These are phyloP conservation scores for Phalacrocorax carbo DNA, from an alignment of 2,113 vertebrate species.

Conservation along the genomic window DNA sequence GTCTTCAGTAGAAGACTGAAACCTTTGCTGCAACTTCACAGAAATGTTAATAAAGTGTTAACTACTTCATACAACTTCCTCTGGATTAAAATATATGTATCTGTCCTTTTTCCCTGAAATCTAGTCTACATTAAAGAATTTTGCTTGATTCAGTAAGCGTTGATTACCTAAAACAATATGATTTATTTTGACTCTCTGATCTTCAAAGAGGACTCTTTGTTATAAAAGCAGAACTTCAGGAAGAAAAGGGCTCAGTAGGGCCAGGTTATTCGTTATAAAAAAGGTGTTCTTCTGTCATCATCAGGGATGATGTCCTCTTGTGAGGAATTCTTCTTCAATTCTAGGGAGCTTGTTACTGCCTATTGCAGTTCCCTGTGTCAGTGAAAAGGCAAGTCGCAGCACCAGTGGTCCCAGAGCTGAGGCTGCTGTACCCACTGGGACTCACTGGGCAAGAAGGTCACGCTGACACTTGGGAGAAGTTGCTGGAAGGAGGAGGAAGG, in stretches of 20 bases:
- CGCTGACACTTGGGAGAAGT: neutral
- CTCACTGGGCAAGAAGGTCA: neutral
- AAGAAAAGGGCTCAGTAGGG: conserved; percentile 5
- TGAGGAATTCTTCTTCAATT: neutral
- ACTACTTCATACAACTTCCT: neutral
- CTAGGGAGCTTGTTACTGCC: neutral
- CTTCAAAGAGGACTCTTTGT: neutral
- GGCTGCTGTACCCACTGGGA: neutral
- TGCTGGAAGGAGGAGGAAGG: neutral
- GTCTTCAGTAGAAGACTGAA: neutral
- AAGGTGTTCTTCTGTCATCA: neutral
- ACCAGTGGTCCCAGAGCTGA: neutral
- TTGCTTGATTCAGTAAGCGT: neutral
- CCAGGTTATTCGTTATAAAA: neutral
- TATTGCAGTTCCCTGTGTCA: rapidly evolving
- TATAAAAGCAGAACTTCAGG: conserved; percentile 23
- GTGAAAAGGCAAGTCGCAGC: neutral
- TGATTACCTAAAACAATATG: neutral
- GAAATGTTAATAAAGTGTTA: neutral
- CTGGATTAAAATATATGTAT: neutral
- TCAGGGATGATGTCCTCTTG: neutral
- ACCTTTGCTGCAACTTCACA: neutral
- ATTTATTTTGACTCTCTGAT: conserved; percentile 1
- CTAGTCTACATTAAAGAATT: neutral
- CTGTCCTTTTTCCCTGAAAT: neutral